Conservation (phyloP, 1,140 invertebrate species). For the Drosophila kikkawai region DNA sequence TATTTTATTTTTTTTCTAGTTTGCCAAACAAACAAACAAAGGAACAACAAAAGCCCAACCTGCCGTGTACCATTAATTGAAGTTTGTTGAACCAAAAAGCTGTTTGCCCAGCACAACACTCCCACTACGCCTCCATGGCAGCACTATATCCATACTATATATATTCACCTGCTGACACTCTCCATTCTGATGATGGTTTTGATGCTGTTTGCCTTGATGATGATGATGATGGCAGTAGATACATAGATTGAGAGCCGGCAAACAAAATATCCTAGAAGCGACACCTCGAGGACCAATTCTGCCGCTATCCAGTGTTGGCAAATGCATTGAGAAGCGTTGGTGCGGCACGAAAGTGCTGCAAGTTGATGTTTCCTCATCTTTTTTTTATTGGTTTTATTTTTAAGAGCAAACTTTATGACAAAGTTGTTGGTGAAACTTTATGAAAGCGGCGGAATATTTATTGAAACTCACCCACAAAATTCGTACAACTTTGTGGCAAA, state of each 20-base stretch:
- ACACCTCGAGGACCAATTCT: conserved; percentile 34
- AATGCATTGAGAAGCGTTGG: conserved; percentile 22
- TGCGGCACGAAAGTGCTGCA: conserved; percentile 21
- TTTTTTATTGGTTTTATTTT: not conserved
- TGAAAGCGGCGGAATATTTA: conserved; percentile 4
- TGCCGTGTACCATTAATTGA: conserved; percentile 73
- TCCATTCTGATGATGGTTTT: conserved; percentile 27
- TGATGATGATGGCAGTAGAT: conserved; percentile 30
- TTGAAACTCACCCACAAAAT: conserved; percentile 8
- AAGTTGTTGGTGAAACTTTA: conserved; percentile 20
- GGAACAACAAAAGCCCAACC: conserved; percentile 64
- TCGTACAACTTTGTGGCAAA: conserved; percentile 10
- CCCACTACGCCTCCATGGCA: not conserved
- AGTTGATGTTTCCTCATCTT: conserved; percentile 1
- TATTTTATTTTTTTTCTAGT: conserved; percentile 23
- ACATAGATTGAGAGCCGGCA: conserved; percentile 20
- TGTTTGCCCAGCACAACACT: conserved; percentile 54
- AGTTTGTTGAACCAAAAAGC: conserved; percentile 80
- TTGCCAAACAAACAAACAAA: conserved; percentile 57
- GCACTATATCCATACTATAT: conserved; percentile 5
- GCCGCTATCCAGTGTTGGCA: conserved; percentile 29
- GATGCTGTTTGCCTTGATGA: conserved; percentile 17
- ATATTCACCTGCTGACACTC: conserved; percentile 34
- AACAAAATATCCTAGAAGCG: conserved; percentile 20
- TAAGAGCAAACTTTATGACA: conserved; percentile 11